Evolutionary conservation across 23 tunicate genomes (phyloP), one percentile per base, ranked within the genome.

Genomic region (Corella eumyota): DNA sequence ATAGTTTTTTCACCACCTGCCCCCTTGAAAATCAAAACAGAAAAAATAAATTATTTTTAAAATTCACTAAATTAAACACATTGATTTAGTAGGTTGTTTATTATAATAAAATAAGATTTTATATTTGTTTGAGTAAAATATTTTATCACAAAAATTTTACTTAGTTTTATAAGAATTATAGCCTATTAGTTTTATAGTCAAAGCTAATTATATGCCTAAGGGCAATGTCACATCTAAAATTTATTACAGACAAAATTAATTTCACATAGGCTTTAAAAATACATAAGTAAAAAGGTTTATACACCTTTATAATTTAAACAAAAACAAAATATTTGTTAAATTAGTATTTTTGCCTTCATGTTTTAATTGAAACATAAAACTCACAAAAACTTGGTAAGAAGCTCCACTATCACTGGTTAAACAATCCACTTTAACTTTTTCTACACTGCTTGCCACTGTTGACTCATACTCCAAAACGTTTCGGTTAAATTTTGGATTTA

Each of bases 401-500:
- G 96, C 96, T 21, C 96, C 96, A 54, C 72, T 73, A 61, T 88
- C 96, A 63, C 88, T 78, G 54, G 96, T 88, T n/a, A 79, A 32
- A 36, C 87, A 78, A 64, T 88, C 81, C 34, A 88, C 55, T 73
- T 88, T 88, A 5, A 88, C 81, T 67, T 88, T 79, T 63, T 73
- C 96, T 25, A 88, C 81, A 55, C 77, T 79, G 59, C 96, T 88
- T 31, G 96, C 77, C 30, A 88, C 96, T 2, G 88, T 88, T 15
- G 88, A 49, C 61, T 85, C 78, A 72, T 88, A 88, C 34, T 88
- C 81, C 4, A 67, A 60, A 9, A 55, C 48, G 34, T 78, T 77
- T 37, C 80, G 61, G 32, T 78, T 71, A 51, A 86, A 86, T 40
- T 77, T 86, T 2, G 96, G 96, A 17, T 77, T 56, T 0, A 88